Evolutionary conservation across 2,888 invertebrate species (phyloP), one percentile per base, ranked within the genome.

Genomic region (Lysandra coridon): DNA sequence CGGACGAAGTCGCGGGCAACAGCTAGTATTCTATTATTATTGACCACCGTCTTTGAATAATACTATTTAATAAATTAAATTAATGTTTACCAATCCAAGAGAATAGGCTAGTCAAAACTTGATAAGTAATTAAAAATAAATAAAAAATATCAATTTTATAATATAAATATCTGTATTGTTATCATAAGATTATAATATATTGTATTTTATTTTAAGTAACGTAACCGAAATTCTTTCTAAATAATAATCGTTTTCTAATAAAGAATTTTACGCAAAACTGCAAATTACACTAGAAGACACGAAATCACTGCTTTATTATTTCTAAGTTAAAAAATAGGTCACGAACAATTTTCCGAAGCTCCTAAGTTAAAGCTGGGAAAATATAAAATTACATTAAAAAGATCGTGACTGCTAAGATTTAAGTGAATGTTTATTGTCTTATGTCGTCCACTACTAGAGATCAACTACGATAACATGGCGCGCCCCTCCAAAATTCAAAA

Each of bases 351-450:
- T 64, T 10, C 30, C 30, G 30, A 30, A 64, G 64, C 64, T 64
- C 69, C 33, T 17, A 69, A 69, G 69, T 33, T 69, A 33, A 69
- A 33, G 69, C 14, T 10, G 33, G 23, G 17, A 69, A 69, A 69
- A 69, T 69, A 69, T 69, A 37, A 69, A 69, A 37, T 69, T 37
- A 69, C 14, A 69, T 33, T 14, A 69, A 33, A 69, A 64, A 23
- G 62, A 62, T 10, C 12, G 23, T 33, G 69, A 33, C 69, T 33
- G 33, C 69, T 69, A 10, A 33, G 69, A 69, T 69, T 69, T 17
- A 17, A 17, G 57, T 57, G 57, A 57, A 57, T 57, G 17, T 57
- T 57, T 4, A 57, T 14, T 53, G 14, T 53, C 53, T 17, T 49
- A 2, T 49, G 49, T 49, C 4, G 57, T 17, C 2, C 1, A 3